Base-by-base conservation (phyloP, 2,113 vertebrate genomes). In the Excalfactoria chinensis region DNA sequence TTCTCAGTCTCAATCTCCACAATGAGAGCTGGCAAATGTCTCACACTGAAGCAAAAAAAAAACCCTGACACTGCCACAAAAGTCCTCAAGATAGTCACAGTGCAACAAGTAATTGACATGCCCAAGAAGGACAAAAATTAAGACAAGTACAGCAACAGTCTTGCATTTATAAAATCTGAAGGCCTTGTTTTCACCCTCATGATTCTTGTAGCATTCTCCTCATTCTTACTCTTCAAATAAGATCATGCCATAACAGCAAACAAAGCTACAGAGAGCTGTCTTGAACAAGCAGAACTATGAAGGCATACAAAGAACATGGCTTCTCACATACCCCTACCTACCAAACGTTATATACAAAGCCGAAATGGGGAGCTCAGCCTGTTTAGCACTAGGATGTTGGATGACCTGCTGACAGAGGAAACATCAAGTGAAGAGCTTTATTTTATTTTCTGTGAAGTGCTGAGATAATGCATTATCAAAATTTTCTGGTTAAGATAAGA, bases 351-450 rank as follows among this genome's bases (percentile, higher is more conserved):
- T 20, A 70, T 20, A 70, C 9, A 21, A 34, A 75, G 41, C 26
- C 67, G 23, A 68, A 87, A 77, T 28, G 34, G n/a, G 60, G 35
- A 80, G 75, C 71, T 51, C 63, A 58, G 59, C n/a, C 21, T 37
- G 34, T 40, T 87, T n/a, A 71, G 60, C 3, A 1, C 46, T 6
- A 59, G 28, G 35, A 64, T 87, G 68, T 48, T 60, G 56, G 64
- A 35, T 74, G 84, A 74, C 8, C 56, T 93, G 64, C 48, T 92
- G 85, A 89, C 67, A 83, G 6, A 80, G 41, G 92, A 94, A 94
- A 67, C 51, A 87, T 23, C 48, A 6, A 89, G 60, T 51, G 60
- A 91, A 69, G 59, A 77, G 30, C 34, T 73, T 87, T 85, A 44
- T 90, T 92, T 46, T 79, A 48, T 90, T 92, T 46, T 79, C 51